A percentile compares a stretch with the other conserved stretches of the same genome.
Evolutionary conservation across 2,797 vertebrate species (phyloP).

Genomic region (Diceros bicornis): DNA sequence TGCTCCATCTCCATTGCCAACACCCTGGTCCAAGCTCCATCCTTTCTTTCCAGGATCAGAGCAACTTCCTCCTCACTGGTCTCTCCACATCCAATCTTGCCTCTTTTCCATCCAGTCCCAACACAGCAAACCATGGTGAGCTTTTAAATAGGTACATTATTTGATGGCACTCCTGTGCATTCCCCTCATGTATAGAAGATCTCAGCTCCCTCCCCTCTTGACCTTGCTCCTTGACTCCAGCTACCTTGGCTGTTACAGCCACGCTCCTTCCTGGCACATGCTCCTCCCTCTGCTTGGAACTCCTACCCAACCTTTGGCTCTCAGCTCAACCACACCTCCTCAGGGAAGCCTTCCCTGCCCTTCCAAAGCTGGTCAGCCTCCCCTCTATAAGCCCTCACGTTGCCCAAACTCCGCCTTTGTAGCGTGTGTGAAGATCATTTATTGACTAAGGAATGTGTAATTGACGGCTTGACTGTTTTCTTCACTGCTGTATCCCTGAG

Average conservation of each 20-base stretch:
- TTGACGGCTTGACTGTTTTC: not conserved
- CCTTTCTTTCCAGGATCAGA: not conserved
- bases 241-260: not conserved
- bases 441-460: not conserved
- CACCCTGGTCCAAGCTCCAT: not conserved
- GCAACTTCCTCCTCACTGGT: not conserved
- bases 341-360: not conserved
- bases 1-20: not conserved
- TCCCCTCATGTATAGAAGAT: not conserved
- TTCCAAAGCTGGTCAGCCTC: not conserved
- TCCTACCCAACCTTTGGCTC: not conserved
- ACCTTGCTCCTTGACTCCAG: not conserved
- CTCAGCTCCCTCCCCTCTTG: not conserved
- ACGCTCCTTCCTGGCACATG: not conserved
- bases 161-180: not conserved
- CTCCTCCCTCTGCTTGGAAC: not conserved
- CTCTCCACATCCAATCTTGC: not conserved
- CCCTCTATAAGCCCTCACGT: not conserved
- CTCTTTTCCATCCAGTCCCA: not conserved
- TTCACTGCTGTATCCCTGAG: not conserved
- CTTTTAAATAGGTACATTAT: not conserved
- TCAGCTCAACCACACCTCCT: not conserved
- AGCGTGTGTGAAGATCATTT: not conserved
- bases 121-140: rapidly evolving
- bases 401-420: not conserved